Evolutionary conservation across 2,113 vertebrate species (phyloP), one percentile per base, ranked within the genome.

Genomic region (Zapus hudsonius): DNA sequence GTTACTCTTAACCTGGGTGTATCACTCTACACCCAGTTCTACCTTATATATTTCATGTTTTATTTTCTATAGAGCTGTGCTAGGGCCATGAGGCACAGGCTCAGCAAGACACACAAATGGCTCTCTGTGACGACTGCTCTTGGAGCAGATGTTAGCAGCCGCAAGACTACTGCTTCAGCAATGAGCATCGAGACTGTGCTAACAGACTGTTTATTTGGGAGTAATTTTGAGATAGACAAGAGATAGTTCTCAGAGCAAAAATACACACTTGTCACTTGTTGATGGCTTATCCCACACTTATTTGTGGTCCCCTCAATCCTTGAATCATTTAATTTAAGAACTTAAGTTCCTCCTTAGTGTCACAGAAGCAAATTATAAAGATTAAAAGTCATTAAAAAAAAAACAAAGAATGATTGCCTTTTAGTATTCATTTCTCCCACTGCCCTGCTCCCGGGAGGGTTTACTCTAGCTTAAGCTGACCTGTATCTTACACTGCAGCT

Each of bases 291-390:
- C 0, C 3, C 20, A 42, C 2, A 66, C 29, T 42, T 74, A 74
- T 23, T 70, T 93, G 40, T 38, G 29, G 5, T 67, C 40, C 16
- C 8, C 20, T 12, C 17, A 52, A 15, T 5, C 13, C 23, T 90
- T 94, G 57, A 38, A 44, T 87, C 44, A 5, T 66, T 67, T 97
- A 36, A 1, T 57, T 93, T 78, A 47, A 47, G 38, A 73, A 69
- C 16, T 66, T 89, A 38, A 74, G 15, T 59, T 42, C 44, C 8
- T 80, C 44, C 5, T 40, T 25, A 20, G 70, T 52, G 33, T 76
- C 72, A 69, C 31, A 67, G 89, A 69, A 31, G 25, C 91, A 88
- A 88, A 59, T 4, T 89, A 25, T 57, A 22, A 42, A 88, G 57
- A 12, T 88, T 73, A 38, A 92, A 61, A 55, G 7, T 15, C 42